Evolutionary conservation across 2,113 vertebrate genomes (phyloP).

Genomic region (Australoheros scitulus): DNA sequence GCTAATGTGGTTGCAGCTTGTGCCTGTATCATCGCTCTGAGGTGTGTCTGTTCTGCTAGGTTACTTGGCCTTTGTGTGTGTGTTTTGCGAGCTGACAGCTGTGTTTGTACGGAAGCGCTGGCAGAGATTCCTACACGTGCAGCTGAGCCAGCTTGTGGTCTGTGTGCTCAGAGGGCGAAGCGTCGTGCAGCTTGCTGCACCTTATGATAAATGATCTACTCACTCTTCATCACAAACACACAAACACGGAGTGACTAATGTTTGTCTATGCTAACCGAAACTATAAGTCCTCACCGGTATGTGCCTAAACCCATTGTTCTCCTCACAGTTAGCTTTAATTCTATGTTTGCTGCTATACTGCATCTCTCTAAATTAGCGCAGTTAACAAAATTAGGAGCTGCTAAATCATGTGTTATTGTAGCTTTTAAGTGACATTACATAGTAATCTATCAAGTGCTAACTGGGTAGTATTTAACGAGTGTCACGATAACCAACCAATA

Average conservation of each 20-base stretch:
- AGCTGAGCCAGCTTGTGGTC: conserved; percentile 42
- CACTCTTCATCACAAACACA: neutral
- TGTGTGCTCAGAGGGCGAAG: conserved; percentile 29
- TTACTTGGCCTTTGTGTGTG: conserved; percentile 1
- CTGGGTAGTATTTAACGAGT: neutral
- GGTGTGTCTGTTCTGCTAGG: conserved; percentile 20
- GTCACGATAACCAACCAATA: neutral
- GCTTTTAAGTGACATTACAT: neutral
- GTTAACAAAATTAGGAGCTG: neutral
- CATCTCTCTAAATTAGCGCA: neutral
- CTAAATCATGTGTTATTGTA: neutral
- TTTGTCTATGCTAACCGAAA: neutral
- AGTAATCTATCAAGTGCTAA: neutral
- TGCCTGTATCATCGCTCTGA: conserved; percentile 16
- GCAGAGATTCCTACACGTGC: conserved; percentile 12
- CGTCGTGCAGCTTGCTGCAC: neutral
- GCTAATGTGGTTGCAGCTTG: neutral
- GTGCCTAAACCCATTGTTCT: neutral
- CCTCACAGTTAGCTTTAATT: conserved; percentile 2
- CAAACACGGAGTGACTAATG: conserved; percentile 1
- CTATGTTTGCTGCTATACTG: neutral
- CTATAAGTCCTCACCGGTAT: neutral
- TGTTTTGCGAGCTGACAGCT: conserved; percentile 25
- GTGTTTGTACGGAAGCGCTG: conserved; percentile 43
- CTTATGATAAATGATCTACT: conserved; percentile 15